Evolutionary conservation across 2,113 vertebrate species (phyloP).

Genomic region (Microcebus murinus): DNA sequence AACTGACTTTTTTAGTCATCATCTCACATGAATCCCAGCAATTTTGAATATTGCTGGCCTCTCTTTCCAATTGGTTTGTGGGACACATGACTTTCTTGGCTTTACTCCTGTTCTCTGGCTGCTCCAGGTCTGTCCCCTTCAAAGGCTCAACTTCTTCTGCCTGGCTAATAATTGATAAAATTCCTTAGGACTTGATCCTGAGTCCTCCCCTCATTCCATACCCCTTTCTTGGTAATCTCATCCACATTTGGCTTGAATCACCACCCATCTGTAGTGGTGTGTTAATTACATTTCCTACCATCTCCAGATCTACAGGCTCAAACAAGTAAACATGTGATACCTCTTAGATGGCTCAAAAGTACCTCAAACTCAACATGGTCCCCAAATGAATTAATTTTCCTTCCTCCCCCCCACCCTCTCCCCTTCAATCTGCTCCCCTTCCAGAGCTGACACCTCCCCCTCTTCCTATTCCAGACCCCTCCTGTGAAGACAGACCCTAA

Average conservation of each 20-base stretch:
- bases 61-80: neutral
- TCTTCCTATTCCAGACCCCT: neutral
- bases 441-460: neutral
- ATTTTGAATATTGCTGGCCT: neutral
- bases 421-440: neutral
- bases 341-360: neutral
- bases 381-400: neutral
- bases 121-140: neutral
- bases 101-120: neutral
- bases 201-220: neutral
- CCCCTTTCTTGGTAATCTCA: neutral
- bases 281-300: neutral
- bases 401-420: too few relatives aligned
- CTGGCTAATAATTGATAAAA: neutral
- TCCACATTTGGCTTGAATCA: neutral
- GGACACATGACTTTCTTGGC: neutral
- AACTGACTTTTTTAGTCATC: neutral
- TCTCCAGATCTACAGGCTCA: neutral
- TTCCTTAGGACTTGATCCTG: neutral
- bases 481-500: neutral
- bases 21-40: neutral
- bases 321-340: neutral
- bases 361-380: neutral
- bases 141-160: neutral
- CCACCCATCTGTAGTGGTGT: neutral